phyloP scores from a whole-genome alignment of 2,797 vertebrate species.

The Anas georgica region DNA sequence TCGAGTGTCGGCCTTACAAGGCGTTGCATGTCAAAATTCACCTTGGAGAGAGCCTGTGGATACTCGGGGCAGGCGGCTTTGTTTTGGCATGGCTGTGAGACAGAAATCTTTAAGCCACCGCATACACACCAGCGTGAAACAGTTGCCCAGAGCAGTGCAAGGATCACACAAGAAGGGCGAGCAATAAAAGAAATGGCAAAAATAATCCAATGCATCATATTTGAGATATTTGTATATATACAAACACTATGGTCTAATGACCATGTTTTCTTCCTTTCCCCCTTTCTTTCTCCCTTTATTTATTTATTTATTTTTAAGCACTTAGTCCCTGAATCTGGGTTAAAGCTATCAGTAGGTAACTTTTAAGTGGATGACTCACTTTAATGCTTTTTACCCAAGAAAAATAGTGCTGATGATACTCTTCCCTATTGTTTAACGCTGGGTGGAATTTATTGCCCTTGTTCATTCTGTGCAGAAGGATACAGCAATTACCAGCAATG shows the following conservation, averaged over 20 bases:
- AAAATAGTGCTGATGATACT: conserved; percentile 58
- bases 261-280: background rate
- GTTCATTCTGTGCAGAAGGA: conserved; percentile 50
- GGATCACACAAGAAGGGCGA: background rate
- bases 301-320: background rate
- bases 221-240: background rate
- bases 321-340: conserved; percentile 54
- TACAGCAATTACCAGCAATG: conserved; percentile 50
- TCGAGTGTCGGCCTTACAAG: background rate
- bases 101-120: background rate
- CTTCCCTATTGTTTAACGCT: conserved; percentile 36
- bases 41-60: background rate
- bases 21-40: background rate
- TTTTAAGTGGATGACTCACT: conserved; percentile 71
- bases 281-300: background rate
- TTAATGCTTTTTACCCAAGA: conserved; percentile 75
- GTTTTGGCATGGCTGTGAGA: background rate
- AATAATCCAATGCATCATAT: background rate
- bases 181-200: background rate
- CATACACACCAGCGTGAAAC: background rate
- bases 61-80: background rate
- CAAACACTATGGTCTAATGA: background rate
- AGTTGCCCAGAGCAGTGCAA: background rate
- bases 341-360: conserved; percentile 58
- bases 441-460: conserved; percentile 60